Evolutionary conservation across 1,140 invertebrate genomes (phyloP).

Genomic region (Cotesia glomerata): DNA sequence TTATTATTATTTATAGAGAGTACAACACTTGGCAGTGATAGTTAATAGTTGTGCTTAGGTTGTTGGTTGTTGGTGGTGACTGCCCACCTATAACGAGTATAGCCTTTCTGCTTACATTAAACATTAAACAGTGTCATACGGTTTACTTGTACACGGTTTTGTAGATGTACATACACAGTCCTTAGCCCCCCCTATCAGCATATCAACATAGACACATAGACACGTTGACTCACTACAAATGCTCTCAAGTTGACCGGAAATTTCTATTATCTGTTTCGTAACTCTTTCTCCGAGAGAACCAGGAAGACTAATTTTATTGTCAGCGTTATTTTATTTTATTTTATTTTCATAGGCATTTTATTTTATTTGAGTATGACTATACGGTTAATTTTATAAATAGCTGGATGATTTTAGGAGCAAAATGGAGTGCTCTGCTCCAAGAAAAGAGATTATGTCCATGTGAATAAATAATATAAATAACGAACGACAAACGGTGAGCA

Average conservation of each 20-base stretch:
- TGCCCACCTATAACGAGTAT: neutral
- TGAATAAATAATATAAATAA: no score
- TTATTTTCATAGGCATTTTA: no score
- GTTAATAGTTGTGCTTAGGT: no score
- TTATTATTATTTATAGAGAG: no score
- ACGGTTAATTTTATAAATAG: no score
- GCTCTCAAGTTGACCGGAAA: constrained; percentile 5
- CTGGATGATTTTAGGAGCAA: no score
- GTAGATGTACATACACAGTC: no score
- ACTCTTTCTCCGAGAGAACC: neutral
- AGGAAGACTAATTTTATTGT: neutral
- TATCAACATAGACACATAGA: neutral
- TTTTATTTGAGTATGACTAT: no score
- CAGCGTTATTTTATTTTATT: neutral
- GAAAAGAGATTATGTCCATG: no score
- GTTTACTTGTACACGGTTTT: neutral
- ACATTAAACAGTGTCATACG: neutral
- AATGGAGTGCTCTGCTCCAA: no score
- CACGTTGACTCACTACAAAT: constrained; percentile 6
- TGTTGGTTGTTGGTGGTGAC: neutral
- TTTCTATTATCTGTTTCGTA: constrained; percentile 10
- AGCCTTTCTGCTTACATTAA: neutral
- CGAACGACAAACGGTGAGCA: no score
- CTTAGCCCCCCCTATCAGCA: neutral
- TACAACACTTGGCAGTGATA: no score